Conservation (phyloP, 2,888 invertebrate genomes). For the Hermodice carunculata region DNA sequence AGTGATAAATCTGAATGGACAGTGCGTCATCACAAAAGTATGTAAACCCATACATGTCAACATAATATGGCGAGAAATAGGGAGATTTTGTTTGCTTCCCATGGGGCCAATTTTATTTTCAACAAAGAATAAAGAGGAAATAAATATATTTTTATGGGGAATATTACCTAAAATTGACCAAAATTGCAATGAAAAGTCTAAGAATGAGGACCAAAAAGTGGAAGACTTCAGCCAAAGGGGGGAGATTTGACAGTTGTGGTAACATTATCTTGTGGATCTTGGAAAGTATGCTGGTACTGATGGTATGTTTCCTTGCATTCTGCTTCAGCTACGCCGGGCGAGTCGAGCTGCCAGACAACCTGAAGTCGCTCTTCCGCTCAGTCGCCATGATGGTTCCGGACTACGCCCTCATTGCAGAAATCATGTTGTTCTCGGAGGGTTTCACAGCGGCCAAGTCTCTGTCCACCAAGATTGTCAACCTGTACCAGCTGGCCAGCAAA, state of each 20-base stretch:
- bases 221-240: neutral
- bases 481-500: constrained; percentile 67
- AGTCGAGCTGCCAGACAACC: constrained; percentile 69
- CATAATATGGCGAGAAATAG: too few species aligned
- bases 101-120: neutral
- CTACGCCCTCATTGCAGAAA: constrained; percentile 68
- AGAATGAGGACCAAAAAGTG: too few species aligned
- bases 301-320: neutral
- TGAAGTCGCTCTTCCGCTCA: constrained; percentile 68
- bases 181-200: too few species aligned
- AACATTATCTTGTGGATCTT: neutral
- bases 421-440: constrained; percentile 69
- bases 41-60: too few species aligned
- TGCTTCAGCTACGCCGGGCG: constrained; percentile 65
- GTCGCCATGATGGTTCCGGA: constrained; percentile 71
- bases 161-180: too few species aligned
- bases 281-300: neutral
- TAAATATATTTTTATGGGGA: too few species aligned
- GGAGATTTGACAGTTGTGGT: neutral
- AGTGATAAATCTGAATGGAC: too few species aligned
- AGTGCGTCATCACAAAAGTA: too few species aligned
- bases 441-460: constrained; percentile 66
- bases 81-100: neutral
- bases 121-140: too few species aligned
- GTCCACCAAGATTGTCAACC: constrained; percentile 68